Evolutionary conservation across 2,797 vertebrate genomes (phyloP).

Genomic region (Anniella stebbinsi): DNA sequence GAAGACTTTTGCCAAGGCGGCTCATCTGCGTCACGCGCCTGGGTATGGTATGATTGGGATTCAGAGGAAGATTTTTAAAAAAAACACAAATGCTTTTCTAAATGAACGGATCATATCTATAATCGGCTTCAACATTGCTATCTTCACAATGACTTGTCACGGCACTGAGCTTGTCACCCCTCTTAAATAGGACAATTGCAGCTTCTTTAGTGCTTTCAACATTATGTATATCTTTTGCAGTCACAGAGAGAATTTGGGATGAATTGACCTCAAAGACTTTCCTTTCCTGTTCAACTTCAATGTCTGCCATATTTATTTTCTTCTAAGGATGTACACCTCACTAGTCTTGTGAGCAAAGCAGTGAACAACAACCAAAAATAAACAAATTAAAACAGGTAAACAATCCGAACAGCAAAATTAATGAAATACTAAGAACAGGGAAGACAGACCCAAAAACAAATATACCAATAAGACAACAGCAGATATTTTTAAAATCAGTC

Average conservation of each 20-base stretch:
- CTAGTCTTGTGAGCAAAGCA: neutral
- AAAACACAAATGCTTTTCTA: conserved; percentile 68
- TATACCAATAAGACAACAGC: neutral
- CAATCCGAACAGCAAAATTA: neutral
- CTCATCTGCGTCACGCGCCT: conserved; percentile 67
- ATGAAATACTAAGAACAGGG: neutral
- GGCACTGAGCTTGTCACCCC: neutral
- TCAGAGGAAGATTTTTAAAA: conserved; percentile 72
- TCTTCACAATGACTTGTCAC: conserved; percentile 35
- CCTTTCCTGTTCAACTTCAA: neutral
- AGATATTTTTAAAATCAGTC: neutral
- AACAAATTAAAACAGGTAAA: neutral
- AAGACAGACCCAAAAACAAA: neutral
- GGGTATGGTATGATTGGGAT: conserved; percentile 69
- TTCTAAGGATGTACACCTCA: neutral
- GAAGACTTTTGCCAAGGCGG: conserved; percentile 80
- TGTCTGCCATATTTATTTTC: neutral
- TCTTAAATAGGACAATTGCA: conserved; percentile 50
- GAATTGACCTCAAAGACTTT: conserved; percentile 49
- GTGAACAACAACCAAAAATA: neutral
- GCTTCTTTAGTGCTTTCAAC: conserved; percentile 42
- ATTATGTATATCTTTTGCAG: conserved; percentile 54
- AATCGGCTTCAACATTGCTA: conserved; percentile 51
- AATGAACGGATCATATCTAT: conserved; percentile 65
- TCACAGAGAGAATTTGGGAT: conserved; percentile 54